Evolutionary conservation across 2,797 vertebrate species (phyloP).

Genomic region (Takifugu ocellatus): DNA sequence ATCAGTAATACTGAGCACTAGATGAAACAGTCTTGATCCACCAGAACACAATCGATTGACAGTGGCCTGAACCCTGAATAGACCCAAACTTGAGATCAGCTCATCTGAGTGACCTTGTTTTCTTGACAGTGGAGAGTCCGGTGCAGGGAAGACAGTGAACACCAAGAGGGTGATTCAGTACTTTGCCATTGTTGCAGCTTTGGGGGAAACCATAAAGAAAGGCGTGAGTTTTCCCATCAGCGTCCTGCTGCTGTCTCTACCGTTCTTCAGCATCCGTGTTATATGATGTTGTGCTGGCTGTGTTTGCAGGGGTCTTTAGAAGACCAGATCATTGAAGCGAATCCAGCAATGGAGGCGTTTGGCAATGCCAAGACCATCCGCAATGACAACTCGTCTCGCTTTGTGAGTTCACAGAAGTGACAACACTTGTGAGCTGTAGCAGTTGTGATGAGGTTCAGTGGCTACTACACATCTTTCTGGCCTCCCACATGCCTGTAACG

Average conservation of each 20-base stretch:
- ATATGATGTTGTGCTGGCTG: not conserved
- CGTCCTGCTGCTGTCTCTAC: not conserved
- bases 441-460: too few species aligned
- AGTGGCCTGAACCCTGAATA: not conserved
- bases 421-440: not conserved
- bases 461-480: too few species aligned
- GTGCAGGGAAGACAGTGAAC: constrained; percentile 98
- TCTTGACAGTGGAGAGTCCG: constrained; percentile 87
- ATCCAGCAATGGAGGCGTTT: constrained; percentile 95
- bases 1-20: too few species aligned
- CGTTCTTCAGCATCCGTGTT: not conserved
- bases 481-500: too few species aligned
- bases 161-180: constrained; percentile 98
- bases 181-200: constrained; percentile 91
- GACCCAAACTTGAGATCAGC: not conserved
- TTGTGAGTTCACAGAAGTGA: constrained; percentile 77
- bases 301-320: constrained; percentile 84
- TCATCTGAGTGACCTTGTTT: not conserved
- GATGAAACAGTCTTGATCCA: not conserved
- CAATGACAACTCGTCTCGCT: constrained; percentile 94
- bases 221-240: constrained; percentile 72
- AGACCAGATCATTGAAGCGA: constrained; percentile 95
- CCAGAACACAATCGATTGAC: too few species aligned
- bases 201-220: constrained; percentile 90
- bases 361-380: constrained; percentile 93